Percentiles rank a stretch among this genome's conserved stretches.
phyloP scores from a whole-genome alignment of 2,113 vertebrate species.

The Rhipidura dahli region DNA sequence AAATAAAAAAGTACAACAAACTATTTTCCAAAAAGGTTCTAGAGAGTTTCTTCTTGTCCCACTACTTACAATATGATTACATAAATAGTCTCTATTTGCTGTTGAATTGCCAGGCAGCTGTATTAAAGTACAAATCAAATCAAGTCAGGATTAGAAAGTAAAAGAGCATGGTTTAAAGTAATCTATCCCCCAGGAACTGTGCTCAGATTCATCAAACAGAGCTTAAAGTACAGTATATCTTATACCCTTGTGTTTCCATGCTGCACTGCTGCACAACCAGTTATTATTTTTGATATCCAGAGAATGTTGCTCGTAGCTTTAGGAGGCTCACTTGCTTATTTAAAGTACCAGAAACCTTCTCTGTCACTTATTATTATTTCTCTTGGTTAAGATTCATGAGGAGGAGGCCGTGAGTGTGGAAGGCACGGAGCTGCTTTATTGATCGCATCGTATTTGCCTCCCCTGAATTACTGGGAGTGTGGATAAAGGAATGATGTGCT shows the following conservation, averaged over 20 bases:
- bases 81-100: conserved; percentile 89
- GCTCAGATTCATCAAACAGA: conserved; percentile 91
- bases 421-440: conserved; percentile 58
- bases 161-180: conserved; percentile 89
- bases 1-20: conserved; percentile 87
- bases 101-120: conserved; percentile 87
- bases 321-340: conserved; percentile 80
- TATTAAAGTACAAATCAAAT: conserved; percentile 90
- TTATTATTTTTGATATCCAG: conserved; percentile 85
- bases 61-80: conserved; percentile 85
- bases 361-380: conserved; percentile 77
- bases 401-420: conserved; percentile 51
- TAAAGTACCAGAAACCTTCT: conserved; percentile 72
- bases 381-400: conserved; percentile 75
- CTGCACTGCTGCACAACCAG: conserved; percentile 77
- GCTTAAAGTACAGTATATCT: conserved; percentile 88
- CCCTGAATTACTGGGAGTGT: conserved; percentile 42
- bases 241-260: conserved; percentile 79
- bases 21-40: conserved; percentile 83
- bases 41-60: conserved; percentile 83
- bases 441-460: conserved; percentile 45
- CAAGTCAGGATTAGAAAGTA: conserved; percentile 90
- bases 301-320: conserved; percentile 80
- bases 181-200: conserved; percentile 88
- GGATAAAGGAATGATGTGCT: conserved; percentile 27